Evolutionary conservation across 2,113 vertebrate genomes (phyloP).

Genomic region (Himantopus leucocephalus): DNA sequence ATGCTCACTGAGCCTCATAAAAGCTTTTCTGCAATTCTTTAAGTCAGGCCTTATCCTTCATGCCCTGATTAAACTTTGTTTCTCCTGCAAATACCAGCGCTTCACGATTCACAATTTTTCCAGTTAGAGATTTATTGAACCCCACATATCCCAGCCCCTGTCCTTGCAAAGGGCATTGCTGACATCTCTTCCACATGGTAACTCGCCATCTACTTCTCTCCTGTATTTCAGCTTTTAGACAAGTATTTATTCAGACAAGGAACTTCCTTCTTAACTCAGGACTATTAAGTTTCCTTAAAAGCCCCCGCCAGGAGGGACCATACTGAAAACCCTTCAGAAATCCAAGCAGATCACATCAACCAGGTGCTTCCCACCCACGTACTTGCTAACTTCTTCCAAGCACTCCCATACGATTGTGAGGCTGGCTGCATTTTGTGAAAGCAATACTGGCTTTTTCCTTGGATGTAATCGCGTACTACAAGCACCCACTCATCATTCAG

Average conservation of each 20-base stretch:
- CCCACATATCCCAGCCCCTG: background rate
- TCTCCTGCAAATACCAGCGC: background rate
- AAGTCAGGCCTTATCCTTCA: background rate
- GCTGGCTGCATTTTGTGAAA: background rate
- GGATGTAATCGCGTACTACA: rapidly evolving
- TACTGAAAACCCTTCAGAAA: background rate
- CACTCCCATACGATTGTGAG: background rate
- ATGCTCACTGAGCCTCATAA: background rate
- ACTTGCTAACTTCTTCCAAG: background rate
- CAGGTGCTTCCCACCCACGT: background rate
- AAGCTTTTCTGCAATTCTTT: background rate
- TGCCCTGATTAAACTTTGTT: background rate
- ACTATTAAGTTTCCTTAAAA: background rate
- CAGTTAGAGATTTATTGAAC: background rate
- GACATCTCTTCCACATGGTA: background rate
- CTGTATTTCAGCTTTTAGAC: background rate
- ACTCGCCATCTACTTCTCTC: background rate
- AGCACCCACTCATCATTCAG: background rate
- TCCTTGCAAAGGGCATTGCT: background rate
- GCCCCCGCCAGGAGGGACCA: rapidly evolving
- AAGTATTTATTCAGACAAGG: background rate
- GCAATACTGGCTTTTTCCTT: background rate
- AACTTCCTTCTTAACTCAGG: background rate
- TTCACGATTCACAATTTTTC: rapidly evolving
- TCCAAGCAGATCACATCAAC: background rate